Evolutionary conservation across 2,888 invertebrate species (phyloP).

Genomic region (Folsomia manolachei): DNA sequence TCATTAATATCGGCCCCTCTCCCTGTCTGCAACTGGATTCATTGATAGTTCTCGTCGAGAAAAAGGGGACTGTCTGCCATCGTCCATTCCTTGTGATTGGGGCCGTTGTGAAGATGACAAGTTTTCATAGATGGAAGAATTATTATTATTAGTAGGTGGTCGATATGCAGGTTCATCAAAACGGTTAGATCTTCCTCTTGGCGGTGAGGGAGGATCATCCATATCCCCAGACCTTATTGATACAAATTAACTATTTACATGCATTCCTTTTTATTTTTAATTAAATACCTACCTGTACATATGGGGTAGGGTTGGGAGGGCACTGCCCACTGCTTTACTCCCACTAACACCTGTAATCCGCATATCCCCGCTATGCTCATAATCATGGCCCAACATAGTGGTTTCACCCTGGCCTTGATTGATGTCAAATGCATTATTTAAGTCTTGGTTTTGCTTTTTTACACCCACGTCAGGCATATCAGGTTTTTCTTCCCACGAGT

Average conservation of each 20-base stretch:
- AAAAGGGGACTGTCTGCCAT: conserved; percentile 35
- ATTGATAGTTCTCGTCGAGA: conserved; percentile 32
- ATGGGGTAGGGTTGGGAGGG: conserved; percentile 4
- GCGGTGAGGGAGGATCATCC: too few relatives aligned
- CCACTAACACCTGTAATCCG: background rate
- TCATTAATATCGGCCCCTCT: background rate
- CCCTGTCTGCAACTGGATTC: conserved; percentile 23
- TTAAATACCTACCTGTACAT: background rate
- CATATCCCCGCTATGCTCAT: background rate
- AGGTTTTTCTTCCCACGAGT: background rate
- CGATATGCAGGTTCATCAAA: too few relatives aligned
- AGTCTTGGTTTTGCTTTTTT: background rate
- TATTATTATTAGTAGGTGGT: too few relatives aligned
- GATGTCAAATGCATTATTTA: background rate
- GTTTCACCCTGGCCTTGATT: background rate
- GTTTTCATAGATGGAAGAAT: too few relatives aligned
- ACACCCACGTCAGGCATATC: background rate
- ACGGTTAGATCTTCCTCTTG: too few relatives aligned
- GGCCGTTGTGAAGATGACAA: too few relatives aligned
- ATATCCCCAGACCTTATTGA: background rate
- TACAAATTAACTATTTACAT: too few relatives aligned
- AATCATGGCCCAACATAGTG: background rate
- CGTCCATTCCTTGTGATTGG: background rate
- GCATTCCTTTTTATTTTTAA: too few relatives aligned
- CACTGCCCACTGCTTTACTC: conserved; percentile 14